These are phyloP conservation scores for Neogobius melanostomus DNA, from an alignment of 2,113 vertebrate genomes.

Conservation along the genomic window DNA sequence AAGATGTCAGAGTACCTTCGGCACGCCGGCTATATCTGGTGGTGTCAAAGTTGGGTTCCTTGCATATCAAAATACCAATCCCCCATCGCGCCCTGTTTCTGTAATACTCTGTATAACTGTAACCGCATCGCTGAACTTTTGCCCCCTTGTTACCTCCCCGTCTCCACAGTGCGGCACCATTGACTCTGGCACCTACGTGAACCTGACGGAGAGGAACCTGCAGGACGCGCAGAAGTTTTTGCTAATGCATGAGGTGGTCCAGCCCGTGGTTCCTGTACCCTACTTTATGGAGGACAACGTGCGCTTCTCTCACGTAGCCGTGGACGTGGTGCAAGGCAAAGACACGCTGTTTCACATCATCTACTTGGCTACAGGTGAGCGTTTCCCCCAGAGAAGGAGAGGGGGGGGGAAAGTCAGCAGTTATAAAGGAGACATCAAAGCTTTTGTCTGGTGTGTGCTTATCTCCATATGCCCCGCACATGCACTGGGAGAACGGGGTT, in stretches of 20 bases:
- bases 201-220: conserved; percentile 92
- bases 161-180: conserved; percentile 89
- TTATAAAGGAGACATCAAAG: conserved; percentile 53
- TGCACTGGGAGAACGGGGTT: conserved; percentile 23
- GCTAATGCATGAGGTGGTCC: conserved; percentile 94
- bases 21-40: background rate
- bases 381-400: conserved; percentile 2
- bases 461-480: conserved; percentile 62
- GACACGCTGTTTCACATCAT: conserved; percentile 85
- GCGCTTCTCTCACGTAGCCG: conserved; percentile 90
- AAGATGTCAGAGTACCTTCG: background rate
- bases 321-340: conserved; percentile 94
- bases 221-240: conserved; percentile 97
- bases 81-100: background rate
- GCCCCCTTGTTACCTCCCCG: conserved; percentile 11
- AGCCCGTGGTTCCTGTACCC: conserved; percentile 86
- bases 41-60: background rate
- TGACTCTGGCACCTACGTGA: conserved; percentile 90
- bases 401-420: conserved; percentile 26
- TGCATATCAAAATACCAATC: background rate
- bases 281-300: conserved; percentile 97
- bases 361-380: conserved; percentile 92
- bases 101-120: background rate
- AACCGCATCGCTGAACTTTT: background rate
- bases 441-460: conserved; percentile 23